These are phyloP conservation scores for Brenthis ino DNA, from an alignment of 2,888 invertebrate species.

Conservation along the genomic window DNA sequence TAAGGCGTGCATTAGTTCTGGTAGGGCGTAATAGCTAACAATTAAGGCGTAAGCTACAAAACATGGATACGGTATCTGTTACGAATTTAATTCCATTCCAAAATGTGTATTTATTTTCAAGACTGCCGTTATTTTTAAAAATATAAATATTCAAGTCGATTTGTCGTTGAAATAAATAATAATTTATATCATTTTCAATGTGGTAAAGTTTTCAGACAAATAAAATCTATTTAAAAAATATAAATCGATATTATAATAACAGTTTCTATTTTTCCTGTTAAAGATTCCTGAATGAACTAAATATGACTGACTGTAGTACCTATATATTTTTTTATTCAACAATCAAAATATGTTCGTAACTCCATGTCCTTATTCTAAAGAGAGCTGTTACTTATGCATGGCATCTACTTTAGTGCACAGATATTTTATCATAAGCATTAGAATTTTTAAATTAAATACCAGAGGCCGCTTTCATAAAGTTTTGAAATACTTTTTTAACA, in stretches of 20 bases:
- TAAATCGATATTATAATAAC: too few relatives aligned
- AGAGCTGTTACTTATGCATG: slow-evolving; percentile 18
- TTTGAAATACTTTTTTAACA: slow-evolving; percentile 5
- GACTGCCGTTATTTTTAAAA: not conserved
- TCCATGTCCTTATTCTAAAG: slow-evolving; percentile 32
- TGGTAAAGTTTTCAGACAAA: too few relatives aligned
- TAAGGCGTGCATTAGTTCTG: slow-evolving; percentile 80
- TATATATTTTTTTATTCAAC: too few relatives aligned
- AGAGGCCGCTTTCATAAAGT: slow-evolving; percentile 3
- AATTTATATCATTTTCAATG: too few relatives aligned
- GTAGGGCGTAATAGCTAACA: slow-evolving; percentile 74
- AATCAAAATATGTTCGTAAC: slow-evolving; percentile 33
- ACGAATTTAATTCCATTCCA: not conserved
- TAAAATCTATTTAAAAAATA: too few relatives aligned
- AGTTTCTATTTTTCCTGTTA: too few relatives aligned
- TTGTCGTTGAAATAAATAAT: not conserved
- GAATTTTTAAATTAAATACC: slow-evolving; percentile 32
- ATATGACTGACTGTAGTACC: too few relatives aligned
- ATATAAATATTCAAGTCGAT: not conserved
- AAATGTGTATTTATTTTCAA: not conserved
- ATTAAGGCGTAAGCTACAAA: slow-evolving; percentile 58
- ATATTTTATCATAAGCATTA: slow-evolving; percentile 50
- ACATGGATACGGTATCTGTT: slow-evolving; percentile 54
- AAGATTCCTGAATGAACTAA: too few relatives aligned
- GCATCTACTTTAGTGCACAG: slow-evolving; percentile 16